phyloP scores from a whole-genome alignment of 1,140 invertebrate species.

The Apis mellifera region DNA sequence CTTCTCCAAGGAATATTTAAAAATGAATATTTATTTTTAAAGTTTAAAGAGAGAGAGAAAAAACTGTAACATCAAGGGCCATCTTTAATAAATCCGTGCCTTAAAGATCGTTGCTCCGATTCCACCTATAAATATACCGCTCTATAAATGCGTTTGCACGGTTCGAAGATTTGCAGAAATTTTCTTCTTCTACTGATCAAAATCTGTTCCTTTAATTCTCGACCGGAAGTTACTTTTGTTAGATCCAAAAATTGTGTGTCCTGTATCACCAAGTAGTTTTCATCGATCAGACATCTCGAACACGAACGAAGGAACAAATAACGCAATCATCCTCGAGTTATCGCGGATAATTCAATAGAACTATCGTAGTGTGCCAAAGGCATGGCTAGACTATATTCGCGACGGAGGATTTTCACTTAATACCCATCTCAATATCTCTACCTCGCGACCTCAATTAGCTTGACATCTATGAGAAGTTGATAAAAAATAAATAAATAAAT shows the following conservation, averaged over 20 bases:
- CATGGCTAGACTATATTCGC: neutral
- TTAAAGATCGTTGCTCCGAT: neutral
- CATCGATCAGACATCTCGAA: neutral
- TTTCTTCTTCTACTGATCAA: neutral
- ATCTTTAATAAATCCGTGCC: neutral
- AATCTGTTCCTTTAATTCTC: neutral
- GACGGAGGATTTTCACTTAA: neutral
- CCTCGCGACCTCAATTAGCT: no score
- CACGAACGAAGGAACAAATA: neutral
- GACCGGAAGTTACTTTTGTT: no score
- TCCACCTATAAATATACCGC: neutral
- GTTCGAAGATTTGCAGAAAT: neutral
- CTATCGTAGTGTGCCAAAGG: neutral
- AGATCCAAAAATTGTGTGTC: no score
- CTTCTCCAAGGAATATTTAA: no score
- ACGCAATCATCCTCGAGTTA: neutral
- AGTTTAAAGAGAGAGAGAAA: no score
- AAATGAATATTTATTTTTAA: no score
- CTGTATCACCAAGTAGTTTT: no score
- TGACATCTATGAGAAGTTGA: no score
- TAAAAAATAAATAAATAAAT: no score
- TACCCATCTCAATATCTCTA: no score
- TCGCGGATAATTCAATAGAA: slow-evolving; percentile 9
- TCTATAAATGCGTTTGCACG: neutral
- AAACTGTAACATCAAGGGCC: no score